These are phyloP conservation scores for Perca fluviatilis DNA, from an alignment of 2,113 vertebrate species.

Conservation along the genomic window DNA sequence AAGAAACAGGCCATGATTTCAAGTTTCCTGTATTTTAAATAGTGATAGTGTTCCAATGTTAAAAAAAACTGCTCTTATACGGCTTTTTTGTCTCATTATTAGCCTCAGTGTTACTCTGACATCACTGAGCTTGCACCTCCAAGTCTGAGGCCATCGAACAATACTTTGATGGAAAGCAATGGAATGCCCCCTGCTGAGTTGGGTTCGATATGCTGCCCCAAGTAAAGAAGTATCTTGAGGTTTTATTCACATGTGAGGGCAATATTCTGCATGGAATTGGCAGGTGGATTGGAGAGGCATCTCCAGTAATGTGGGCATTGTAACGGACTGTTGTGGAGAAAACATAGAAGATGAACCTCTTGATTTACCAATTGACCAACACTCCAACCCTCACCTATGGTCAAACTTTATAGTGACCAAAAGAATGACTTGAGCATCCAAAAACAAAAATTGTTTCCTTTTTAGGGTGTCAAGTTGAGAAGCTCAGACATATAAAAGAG, in stretches of 20 bases:
- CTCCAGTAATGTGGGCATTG: neutral
- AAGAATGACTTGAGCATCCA: neutral
- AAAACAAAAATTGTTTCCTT: neutral
- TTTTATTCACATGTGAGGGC: too few relatives aligned
- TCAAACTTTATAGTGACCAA: neutral
- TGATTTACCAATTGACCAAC: neutral
- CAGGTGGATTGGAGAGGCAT: neutral
- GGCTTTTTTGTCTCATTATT: too few relatives aligned
- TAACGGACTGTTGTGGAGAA: neutral
- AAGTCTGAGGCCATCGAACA: neutral
- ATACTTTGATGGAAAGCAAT: neutral
- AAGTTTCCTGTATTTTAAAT: neutral
- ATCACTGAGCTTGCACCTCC: neutral
- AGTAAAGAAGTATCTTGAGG: too few relatives aligned
- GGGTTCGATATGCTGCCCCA: too few relatives aligned
- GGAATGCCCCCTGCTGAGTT: neutral
- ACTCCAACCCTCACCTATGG: neutral
- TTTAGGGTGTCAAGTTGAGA: neutral
- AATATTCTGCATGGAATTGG: neutral
- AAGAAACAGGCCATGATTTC: neutral
- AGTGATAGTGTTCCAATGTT: neutral
- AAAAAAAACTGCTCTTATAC: neutral
- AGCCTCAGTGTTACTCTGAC: too few relatives aligned
- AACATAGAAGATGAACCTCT: neutral
- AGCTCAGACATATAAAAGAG: neutral